A percentile compares a stretch with the other conserved stretches of the same genome.
phyloP scores from a whole-genome alignment of 2,113 vertebrate species.

The Dromiciops gliroides region DNA sequence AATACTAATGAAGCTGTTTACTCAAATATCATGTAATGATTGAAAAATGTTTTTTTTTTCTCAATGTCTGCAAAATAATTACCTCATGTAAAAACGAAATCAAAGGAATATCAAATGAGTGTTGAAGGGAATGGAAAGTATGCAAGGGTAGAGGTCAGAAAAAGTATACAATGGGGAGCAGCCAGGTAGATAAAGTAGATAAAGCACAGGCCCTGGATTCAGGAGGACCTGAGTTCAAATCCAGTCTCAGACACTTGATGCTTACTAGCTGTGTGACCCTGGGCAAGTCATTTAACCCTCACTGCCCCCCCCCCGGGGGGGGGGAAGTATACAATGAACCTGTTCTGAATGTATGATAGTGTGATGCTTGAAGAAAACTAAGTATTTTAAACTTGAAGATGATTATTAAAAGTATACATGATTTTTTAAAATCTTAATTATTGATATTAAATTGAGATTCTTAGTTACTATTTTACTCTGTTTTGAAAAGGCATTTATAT shows the following conservation, averaged over 20 bases:
- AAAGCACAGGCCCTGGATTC: too few species aligned
- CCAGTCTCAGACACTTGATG: too few species aligned
- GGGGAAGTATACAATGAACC: slow-evolving; percentile 44
- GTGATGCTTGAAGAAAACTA: slow-evolving; percentile 20
- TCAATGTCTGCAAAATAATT: slow-evolving; percentile 35
- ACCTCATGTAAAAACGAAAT: slow-evolving; percentile 26
- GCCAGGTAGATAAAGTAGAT: too few species aligned
- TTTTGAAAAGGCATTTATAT: slow-evolving; percentile 15
- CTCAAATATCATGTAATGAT: slow-evolving; percentile 9
- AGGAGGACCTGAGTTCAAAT: too few species aligned
- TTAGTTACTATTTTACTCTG: background rate
- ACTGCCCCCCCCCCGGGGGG: too few species aligned
- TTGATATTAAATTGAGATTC: background rate
- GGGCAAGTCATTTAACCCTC: too few species aligned
- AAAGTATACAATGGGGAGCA: too few species aligned
- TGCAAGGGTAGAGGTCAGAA: slow-evolving; percentile 18
- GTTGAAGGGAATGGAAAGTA: background rate
- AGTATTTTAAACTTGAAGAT: slow-evolving; percentile 18
- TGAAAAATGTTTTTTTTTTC: slow-evolving; percentile 36
- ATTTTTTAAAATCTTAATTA: slow-evolving; percentile 6
- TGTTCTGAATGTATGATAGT: background rate
- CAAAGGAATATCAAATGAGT: background rate
- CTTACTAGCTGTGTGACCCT: too few species aligned
- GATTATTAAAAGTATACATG: background rate
- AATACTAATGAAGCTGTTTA: background rate